These are phyloP conservation scores for Leptura quadrifasciata DNA, from an alignment of 2,888 invertebrate genomes.

Conservation along the genomic window DNA sequence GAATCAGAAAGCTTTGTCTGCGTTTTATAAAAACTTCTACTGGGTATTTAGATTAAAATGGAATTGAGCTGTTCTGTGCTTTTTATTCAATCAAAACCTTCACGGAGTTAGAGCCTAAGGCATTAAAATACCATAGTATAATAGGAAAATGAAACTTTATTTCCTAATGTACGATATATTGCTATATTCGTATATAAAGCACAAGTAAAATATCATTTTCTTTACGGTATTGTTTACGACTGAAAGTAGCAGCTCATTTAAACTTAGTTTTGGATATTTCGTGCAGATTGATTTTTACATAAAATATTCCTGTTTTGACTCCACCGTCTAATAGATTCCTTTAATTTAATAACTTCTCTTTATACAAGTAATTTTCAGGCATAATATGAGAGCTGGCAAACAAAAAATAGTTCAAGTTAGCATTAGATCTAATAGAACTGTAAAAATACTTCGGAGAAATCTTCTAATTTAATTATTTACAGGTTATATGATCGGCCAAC, in stretches of 20 bases:
- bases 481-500: no score
- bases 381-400: no score
- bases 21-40: not conserved
- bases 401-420: no score
- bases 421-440: no score
- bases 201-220: conserved; percentile 46
- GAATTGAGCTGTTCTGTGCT: conserved; percentile 39
- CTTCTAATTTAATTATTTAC: no score
- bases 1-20: not conserved
- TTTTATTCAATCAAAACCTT: conserved; percentile 52
- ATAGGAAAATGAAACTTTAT: conserved; percentile 39
- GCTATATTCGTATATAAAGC: conserved; percentile 31
- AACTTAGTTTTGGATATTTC: not conserved
- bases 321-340: not conserved
- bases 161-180: not conserved
- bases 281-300: not conserved
- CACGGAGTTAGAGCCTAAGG: conserved; percentile 35
- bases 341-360: no score
- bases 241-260: not conserved
- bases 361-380: no score
- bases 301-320: not conserved
- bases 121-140: conserved; percentile 41
- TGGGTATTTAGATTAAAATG: conserved; percentile 48
- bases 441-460: no score
- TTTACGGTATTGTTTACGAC: not conserved